phyloP scores from a whole-genome alignment of 2,113 vertebrate species.

The Montifringilla adamsi region DNA sequence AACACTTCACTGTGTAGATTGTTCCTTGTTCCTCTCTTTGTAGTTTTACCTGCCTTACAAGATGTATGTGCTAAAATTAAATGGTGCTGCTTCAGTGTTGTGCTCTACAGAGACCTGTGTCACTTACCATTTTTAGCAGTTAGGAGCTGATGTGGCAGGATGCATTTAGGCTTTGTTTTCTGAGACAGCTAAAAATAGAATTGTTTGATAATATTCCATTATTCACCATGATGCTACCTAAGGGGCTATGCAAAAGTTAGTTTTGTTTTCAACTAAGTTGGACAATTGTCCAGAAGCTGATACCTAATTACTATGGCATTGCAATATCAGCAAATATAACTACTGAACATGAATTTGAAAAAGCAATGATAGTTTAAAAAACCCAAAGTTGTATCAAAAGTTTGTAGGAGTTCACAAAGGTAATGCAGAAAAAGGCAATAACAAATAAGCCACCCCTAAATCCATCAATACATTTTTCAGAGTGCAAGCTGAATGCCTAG shows the following conservation, averaged over 20 bases:
- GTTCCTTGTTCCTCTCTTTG: neutral
- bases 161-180: constrained; percentile 17
- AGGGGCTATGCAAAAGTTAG: neutral
- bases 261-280: neutral
- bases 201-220: neutral
- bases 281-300: neutral
- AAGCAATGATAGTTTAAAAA: neutral
- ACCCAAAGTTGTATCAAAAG: neutral
- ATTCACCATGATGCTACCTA: neutral
- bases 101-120: neutral
- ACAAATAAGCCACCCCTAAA: constrained; percentile 34
- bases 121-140: constrained; percentile 24
- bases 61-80: constrained; percentile 25
- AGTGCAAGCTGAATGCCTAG: neutral
- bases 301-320: neutral
- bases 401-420: neutral
- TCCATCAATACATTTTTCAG: constrained; percentile 37
- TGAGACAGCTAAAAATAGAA: neutral
- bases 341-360: neutral
- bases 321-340: neutral
- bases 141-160: neutral
- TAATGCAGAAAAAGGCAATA: constrained; percentile 7
- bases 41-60: neutral
- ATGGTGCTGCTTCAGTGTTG: neutral
- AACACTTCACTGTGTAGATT: neutral